phyloP scores from a whole-genome alignment of 2,797 vertebrate genomes.

The Phalanger gymnotis region DNA sequence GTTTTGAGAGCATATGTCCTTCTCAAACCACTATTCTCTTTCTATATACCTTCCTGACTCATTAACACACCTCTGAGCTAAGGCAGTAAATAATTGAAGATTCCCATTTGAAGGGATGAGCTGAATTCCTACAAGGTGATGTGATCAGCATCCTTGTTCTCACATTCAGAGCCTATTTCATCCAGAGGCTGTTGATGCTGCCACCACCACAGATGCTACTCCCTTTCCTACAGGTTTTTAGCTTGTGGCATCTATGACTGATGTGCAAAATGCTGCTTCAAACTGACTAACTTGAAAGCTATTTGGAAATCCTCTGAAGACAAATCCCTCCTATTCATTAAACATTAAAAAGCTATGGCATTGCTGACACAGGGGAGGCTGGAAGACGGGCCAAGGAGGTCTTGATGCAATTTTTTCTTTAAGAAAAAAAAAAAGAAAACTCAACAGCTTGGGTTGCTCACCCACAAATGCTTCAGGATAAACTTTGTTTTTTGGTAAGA shows the following conservation, averaged over 20 bases:
- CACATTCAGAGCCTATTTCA: conserved; percentile 32
- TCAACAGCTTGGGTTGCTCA: background rate
- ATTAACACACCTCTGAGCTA: background rate
- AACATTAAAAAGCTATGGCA: conserved; percentile 32
- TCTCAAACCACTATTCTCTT: background rate
- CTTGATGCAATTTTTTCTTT: conserved; percentile 4
- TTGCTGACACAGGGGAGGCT: background rate
- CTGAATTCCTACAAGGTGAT: background rate
- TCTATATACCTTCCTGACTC: background rate
- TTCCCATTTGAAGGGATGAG: conserved; percentile 5
- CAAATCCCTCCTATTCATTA: conserved; percentile 31
- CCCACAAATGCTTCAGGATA: background rate
- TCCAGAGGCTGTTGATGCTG: conserved; percentile 39
- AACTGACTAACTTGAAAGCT: conserved; percentile 40
- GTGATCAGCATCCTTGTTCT: conserved; percentile 43
- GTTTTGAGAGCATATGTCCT: background rate
- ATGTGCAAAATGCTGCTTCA: conserved; percentile 57
- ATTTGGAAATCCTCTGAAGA: conserved; percentile 53
- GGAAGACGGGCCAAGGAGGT: conserved; percentile 41
- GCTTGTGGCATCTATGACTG: conserved; percentile 41
- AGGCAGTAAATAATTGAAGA: background rate
- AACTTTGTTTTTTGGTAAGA: background rate
- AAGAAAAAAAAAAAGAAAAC: conserved; percentile 19
- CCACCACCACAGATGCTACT: conserved; percentile 40
- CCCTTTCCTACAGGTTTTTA: conserved; percentile 34